phyloP scores from a whole-genome alignment of 2,888 invertebrate species.

The Osmoderma eremita region DNA sequence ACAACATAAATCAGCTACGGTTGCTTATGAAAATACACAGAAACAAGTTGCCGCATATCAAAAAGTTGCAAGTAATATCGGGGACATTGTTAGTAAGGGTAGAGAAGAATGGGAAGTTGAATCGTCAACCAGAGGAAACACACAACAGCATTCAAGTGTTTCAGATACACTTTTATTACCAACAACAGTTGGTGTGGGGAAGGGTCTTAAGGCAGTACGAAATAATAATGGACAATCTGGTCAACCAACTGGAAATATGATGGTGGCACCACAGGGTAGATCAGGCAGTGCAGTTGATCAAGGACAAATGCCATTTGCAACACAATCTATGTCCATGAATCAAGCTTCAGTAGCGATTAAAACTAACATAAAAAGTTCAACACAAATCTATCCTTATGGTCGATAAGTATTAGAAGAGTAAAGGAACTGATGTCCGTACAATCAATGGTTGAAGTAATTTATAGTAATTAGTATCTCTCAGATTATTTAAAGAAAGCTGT shows the following conservation, averaged over 20 bases:
- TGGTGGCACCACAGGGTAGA: conserved; percentile 65
- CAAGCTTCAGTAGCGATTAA: conserved; percentile 92
- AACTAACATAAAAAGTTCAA: conserved; percentile 91
- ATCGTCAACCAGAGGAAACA: conserved; percentile 76
- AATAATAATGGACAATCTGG: conserved; percentile 62
- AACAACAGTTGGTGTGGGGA: conserved; percentile 90
- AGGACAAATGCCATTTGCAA: conserved; percentile 70
- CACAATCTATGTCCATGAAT: conserved; percentile 73
- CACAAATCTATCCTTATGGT: conserved; percentile 88
- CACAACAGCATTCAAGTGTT: conserved; percentile 82
- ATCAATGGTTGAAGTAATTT: neutral
- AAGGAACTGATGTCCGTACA: no score
- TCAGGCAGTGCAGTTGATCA: conserved; percentile 70
- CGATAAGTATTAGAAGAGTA: conserved; percentile 63
- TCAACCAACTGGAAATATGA: conserved; percentile 62
- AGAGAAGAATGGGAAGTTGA: conserved; percentile 97
- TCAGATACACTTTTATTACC: conserved; percentile 90
- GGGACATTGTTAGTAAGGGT: conserved; percentile 90
- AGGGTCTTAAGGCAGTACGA: conserved; percentile 73
- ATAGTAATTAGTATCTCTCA: neutral
- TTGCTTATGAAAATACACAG: conserved; percentile 82
- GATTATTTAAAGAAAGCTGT: neutral
- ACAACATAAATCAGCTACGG: conserved; percentile 80
- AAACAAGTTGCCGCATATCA: conserved; percentile 95
- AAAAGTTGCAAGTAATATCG: conserved; percentile 90